Base-by-base conservation (phyloP, 37 sponge, comb jelly and placozoan species). In the Eunapius fragilis region DNA sequence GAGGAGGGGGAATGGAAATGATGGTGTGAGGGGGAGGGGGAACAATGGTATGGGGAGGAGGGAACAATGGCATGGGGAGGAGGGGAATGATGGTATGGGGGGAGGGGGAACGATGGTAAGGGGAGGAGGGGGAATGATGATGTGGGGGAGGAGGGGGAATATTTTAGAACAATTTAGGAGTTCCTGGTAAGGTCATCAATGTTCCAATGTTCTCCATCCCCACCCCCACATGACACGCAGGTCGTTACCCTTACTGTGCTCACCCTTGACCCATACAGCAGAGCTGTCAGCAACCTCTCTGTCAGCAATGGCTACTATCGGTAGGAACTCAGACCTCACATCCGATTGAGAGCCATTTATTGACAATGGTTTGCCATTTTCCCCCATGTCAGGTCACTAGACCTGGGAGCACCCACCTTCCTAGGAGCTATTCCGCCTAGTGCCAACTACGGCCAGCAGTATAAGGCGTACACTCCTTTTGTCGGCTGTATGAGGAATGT, bases 401-500 rank as follows among this genome's bases (percentile, higher is more conserved):
- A 94, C 74, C 74, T 94, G 9, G 85, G 77, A 5, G 83, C 74
- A 37, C 95, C 95, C 34, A 26, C 91, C 45, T 25, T 88, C 36
- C 13, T 94, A 4, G 95, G 95, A 0, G 12, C 27, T 12, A 35
- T 72, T 2, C 87, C 85, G 0, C 37, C 25, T 0, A 14, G 47
- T 25, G 67, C 58, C 72, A 45, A 69, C 38, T 87, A 83, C 74
- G 67, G 14, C 48, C 36, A n/a, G 23, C 37, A 45, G 41, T 25
- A 25, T 12, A 76, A 37, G 5, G 77, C 72, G 50, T 77, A 24
- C 27, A 72, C 67, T 25, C 67, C 80, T 28, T 94, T 86, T 67
- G 23, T 2, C 2, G 91, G 91, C 10, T 94, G 88, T 81, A 47
- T 94, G 33, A 91, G 92, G 71, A 85, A 88, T n/a, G 67, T 94